Percentiles rank a stretch among this genome's conserved stretches.
These are phyloP conservation scores for honey bee (Apis mellifera) DNA, from an alignment of 1,140 invertebrate genomes.

Conservation along the genomic window DNA sequence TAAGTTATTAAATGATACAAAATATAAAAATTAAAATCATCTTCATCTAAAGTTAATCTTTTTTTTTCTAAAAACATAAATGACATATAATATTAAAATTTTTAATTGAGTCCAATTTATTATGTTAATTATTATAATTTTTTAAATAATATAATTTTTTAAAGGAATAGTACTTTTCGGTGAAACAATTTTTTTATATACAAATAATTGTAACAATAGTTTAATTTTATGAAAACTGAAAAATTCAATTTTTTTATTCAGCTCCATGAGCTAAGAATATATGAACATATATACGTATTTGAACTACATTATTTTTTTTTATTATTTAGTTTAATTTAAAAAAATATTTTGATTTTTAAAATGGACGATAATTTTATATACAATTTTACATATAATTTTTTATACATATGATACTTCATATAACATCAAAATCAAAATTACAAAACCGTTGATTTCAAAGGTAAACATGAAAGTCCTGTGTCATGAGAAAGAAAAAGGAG, in stretches of 20 bases:
- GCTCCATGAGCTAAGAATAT: too few relatives aligned
- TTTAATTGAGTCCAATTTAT: neutral
- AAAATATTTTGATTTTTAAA: neutral
- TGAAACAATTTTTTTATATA: neutral
- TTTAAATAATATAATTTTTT: too few relatives aligned
- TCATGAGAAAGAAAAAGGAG: neutral
- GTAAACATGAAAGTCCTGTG: neutral
- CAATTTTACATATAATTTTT: neutral
- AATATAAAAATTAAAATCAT: neutral
- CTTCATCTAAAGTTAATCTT: neutral
- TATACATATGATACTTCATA: neutral
- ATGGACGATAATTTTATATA: neutral
- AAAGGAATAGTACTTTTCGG: neutral
- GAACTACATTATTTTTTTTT: neutral
- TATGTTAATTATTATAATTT: neutral
- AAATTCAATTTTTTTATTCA: neutral
- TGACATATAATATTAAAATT: neutral
- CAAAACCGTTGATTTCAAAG: neutral
- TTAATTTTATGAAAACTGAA: neutral
- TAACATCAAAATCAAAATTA: neutral
- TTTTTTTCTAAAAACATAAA: too few relatives aligned
- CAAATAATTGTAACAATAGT: neutral
- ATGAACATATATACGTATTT: neutral
- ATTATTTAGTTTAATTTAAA: neutral
- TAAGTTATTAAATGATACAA: neutral